Conservation (phyloP, 2,797 vertebrate species). For the Strix occidentalis region DNA sequence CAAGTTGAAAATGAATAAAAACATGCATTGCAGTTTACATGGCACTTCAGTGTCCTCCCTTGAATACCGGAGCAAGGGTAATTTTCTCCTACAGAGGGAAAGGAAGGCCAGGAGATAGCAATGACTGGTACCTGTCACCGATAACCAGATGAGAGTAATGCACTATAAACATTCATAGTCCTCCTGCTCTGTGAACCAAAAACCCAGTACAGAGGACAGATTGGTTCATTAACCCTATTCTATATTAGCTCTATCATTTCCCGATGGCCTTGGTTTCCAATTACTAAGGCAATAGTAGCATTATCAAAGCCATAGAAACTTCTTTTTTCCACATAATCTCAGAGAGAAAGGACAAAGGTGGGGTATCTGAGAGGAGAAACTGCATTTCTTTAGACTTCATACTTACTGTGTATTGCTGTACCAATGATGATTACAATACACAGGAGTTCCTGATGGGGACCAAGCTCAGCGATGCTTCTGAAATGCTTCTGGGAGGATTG, state of each 20-base stretch:
- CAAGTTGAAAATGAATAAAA: not conserved
- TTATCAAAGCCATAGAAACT: constrained; percentile 8
- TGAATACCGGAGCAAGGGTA: not conserved
- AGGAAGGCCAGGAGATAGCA: not conserved
- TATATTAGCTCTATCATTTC: not conserved
- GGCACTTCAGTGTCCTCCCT: not conserved
- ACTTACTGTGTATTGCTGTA: not conserved
- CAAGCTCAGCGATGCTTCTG: not conserved
- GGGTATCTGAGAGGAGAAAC: not conserved
- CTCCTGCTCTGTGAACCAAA: not conserved
- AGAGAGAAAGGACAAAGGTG: not conserved
- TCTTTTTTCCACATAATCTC: not conserved
- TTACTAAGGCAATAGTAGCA: constrained; percentile 8
- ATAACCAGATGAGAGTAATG: not conserved
- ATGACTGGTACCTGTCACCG: not conserved
- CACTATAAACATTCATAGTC: not conserved
- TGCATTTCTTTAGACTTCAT: not conserved
- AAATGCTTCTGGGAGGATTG: not conserved
- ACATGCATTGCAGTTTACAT: not conserved
- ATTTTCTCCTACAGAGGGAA: not conserved
- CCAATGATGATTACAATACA: accelerated
- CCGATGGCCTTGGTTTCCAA: not conserved
- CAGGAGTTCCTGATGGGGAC: accelerated
- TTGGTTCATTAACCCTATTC: constrained; percentile 22
- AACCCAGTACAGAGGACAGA: not conserved